Evolutionary conservation across 2,113 vertebrate species (phyloP).

Genomic region (Muscicapa adusta): DNA sequence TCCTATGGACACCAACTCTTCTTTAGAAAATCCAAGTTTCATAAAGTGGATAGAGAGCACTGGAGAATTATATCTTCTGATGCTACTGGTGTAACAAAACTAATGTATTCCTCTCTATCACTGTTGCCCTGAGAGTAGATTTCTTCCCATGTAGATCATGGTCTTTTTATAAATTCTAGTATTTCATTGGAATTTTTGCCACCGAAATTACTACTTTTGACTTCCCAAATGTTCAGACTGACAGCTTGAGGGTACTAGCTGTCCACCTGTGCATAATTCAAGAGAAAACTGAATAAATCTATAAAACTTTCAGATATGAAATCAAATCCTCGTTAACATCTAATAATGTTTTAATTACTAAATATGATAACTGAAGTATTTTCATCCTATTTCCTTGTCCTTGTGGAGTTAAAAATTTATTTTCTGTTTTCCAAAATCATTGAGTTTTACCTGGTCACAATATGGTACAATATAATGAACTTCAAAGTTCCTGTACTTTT

Average conservation of each 20-base stretch:
- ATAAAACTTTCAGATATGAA: not conserved
- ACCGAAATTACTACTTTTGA: not conserved
- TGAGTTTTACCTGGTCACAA: not conserved
- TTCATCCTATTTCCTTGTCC: not conserved
- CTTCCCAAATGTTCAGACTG: not conserved
- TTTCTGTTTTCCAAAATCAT: not conserved
- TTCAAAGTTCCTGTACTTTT: not conserved
- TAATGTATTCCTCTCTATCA: not conserved
- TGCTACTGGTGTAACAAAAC: not conserved
- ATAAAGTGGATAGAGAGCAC: not conserved
- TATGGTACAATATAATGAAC: not conserved
- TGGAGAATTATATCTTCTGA: not conserved
- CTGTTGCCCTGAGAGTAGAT: not conserved
- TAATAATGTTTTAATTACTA: not conserved
- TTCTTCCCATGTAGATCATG: not conserved
- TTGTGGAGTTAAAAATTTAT: not conserved
- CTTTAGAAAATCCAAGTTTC: not conserved
- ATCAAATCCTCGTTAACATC: not conserved
- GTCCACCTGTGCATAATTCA: not conserved
- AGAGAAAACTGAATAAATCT: not conserved
- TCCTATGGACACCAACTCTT: not conserved
- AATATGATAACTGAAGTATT: not conserved
- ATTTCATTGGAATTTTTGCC: not conserved
- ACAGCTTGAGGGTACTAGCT: not conserved
- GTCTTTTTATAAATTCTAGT: not conserved